Percentiles rank a stretch among this genome's conserved stretches.
Evolutionary conservation across 1,140 invertebrate species (phyloP).

Genomic region (Dendrolimus punctatus): DNA sequence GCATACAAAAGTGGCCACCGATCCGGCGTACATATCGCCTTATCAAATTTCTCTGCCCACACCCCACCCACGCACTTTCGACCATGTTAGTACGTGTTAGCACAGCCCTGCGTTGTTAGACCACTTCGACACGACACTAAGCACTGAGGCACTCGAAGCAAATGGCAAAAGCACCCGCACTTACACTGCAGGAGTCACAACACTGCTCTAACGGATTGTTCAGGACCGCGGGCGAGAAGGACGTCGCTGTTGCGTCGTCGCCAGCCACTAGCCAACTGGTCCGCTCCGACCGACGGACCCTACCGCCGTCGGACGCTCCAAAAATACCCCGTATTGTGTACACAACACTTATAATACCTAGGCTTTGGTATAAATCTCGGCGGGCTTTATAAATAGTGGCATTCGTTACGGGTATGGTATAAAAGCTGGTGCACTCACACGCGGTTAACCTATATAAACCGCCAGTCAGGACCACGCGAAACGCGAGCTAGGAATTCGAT

Average conservation of each 20-base stretch:
- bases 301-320: conserved; percentile 32
- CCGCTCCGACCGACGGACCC: conserved; percentile 13
- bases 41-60: conserved; percentile 67
- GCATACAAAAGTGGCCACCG: conserved; percentile 63
- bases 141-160: conserved; percentile 35
- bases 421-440: conserved; percentile 15
- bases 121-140: conserved; percentile 39
- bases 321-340: conserved; percentile 63
- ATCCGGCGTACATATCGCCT: conserved; percentile 38
- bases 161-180: conserved; percentile 51
- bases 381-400: conserved; percentile 47
- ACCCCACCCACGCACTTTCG: conserved; percentile 34
- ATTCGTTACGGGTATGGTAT: conserved; percentile 35
- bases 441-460: conserved; percentile 47
- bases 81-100: conserved; percentile 63
- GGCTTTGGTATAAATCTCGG: conserved; percentile 52
- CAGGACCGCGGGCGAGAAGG: conserved; percentile 11
- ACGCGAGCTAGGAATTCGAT: neutral
- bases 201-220: conserved; percentile 27
- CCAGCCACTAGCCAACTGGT: conserved; percentile 41
- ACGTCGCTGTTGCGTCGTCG: conserved; percentile 33
- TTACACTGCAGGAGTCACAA: conserved; percentile 36
- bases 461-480: conserved; percentile 21
- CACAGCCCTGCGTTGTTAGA: conserved; percentile 31
- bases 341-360: conserved; percentile 63